phyloP scores from a whole-genome alignment of 2,888 invertebrate species.

The Nomada lathburiana region DNA sequence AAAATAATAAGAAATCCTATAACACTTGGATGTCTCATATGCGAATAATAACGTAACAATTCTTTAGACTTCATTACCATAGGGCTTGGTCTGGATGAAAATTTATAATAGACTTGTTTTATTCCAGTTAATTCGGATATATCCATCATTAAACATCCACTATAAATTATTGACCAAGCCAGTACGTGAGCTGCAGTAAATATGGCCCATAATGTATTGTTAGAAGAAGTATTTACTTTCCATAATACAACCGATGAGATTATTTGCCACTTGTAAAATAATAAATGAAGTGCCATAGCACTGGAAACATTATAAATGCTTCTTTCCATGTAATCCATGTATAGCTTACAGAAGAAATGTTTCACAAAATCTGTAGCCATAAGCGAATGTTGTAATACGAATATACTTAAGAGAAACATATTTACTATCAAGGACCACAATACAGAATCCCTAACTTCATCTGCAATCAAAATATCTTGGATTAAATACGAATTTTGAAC shows the following conservation, averaged over 20 bases:
- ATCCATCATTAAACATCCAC: slow-evolving; percentile 88
- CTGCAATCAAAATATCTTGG: slow-evolving; percentile 53
- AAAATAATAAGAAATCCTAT: slow-evolving; percentile 86
- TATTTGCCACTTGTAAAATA: slow-evolving; percentile 85
- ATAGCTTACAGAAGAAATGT: slow-evolving; percentile 82
- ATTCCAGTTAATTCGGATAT: slow-evolving; percentile 87
- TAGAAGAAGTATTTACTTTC: slow-evolving; percentile 85
- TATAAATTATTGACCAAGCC: slow-evolving; percentile 87
- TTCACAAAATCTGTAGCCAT: slow-evolving; percentile 85
- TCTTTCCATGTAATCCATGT: slow-evolving; percentile 82
- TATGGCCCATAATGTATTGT: slow-evolving; percentile 84
- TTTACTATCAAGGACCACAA: slow-evolving; percentile 84
- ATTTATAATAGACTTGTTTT: slow-evolving; percentile 87
- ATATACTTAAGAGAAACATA: slow-evolving; percentile 85
- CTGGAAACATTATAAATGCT: slow-evolving; percentile 78
- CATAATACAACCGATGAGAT: slow-evolving; percentile 85
- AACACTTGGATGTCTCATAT: slow-evolving; percentile 88
- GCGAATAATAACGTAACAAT: slow-evolving; percentile 85
- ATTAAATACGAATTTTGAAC: background rate
- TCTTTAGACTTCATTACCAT: slow-evolving; percentile 86
- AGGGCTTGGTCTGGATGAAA: slow-evolving; percentile 85
- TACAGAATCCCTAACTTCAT: slow-evolving; percentile 73
- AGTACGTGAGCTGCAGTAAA: slow-evolving; percentile 85
- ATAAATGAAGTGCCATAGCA: slow-evolving; percentile 84
- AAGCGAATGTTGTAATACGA: slow-evolving; percentile 87